phyloP scores from a whole-genome alignment of 1,140 invertebrate genomes.

The Drosophila lini region DNA sequence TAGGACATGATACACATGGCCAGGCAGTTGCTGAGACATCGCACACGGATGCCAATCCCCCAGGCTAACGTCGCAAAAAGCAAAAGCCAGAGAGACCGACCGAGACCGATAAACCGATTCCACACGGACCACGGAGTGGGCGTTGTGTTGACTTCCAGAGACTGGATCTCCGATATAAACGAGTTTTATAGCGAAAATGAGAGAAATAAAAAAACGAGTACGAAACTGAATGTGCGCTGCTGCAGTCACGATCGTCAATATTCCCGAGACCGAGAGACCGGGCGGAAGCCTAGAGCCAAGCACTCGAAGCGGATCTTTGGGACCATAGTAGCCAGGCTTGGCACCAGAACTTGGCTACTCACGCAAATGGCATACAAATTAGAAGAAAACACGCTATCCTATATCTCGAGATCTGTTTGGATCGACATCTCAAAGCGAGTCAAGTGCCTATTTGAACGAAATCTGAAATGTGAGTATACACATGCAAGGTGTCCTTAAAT shows the following conservation, averaged over 20 bases:
- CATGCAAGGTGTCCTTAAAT: not conserved
- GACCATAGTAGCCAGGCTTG: not conserved
- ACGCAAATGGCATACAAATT: conserved; percentile 62
- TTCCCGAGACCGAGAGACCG: conserved; percentile 25
- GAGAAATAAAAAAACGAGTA: conserved; percentile 21
- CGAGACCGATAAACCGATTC: conserved; percentile 35
- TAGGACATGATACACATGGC: conserved; percentile 20
- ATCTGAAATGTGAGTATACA: conserved; percentile 1
- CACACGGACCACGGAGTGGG: conserved; percentile 61
- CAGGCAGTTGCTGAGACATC: conserved; percentile 9
- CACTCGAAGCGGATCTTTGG: conserved; percentile 33
- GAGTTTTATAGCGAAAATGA: conserved; percentile 61
- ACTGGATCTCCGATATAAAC: conserved; percentile 52
- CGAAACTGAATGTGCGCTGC: conserved; percentile 27
- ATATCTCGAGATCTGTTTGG: not conserved
- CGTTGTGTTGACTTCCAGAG: conserved; percentile 26
- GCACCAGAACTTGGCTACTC: conserved; percentile 40
- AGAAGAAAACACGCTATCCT: conserved; percentile 43
- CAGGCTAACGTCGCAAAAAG: conserved; percentile 13
- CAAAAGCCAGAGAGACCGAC: conserved; percentile 22
- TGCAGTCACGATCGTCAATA: conserved; percentile 59
- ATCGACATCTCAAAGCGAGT: not conserved
- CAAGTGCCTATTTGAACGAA: not conserved
- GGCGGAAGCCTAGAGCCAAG: conserved; percentile 30
- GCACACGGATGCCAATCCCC: conserved; percentile 43